phyloP scores from a whole-genome alignment of 37 sponge, comb jelly and placozoan genomes.

The Geodia barretti region DNA sequence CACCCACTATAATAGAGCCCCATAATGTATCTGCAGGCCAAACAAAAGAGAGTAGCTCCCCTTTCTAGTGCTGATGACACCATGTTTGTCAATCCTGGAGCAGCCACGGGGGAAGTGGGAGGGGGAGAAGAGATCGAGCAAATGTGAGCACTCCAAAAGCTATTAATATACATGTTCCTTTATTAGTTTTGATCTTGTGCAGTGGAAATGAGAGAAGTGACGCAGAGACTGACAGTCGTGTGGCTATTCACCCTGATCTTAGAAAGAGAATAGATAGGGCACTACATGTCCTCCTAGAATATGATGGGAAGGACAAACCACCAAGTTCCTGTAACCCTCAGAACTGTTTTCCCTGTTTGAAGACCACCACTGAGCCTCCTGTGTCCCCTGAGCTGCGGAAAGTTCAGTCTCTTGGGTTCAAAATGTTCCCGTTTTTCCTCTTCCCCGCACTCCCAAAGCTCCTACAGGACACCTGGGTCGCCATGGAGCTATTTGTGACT shows the following conservation, averaged over 20 bases:
- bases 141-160: too few species aligned
- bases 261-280: background rate
- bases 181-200: too few species aligned
- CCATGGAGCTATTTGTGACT: slow-evolving; percentile 8
- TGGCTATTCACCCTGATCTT: background rate
- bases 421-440: slow-evolving; percentile 2
- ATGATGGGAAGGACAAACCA: background rate
- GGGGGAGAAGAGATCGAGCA: background rate
- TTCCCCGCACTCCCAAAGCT: slow-evolving; percentile 27
- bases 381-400: background rate
- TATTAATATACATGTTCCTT: too few species aligned
- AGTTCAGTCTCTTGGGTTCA: slow-evolving; percentile 13
- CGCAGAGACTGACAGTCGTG: background rate
- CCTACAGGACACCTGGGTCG: slow-evolving; percentile 16
- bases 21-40: background rate
- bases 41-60: background rate
- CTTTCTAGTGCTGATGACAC: background rate
- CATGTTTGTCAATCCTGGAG: background rate
- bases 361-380: background rate
- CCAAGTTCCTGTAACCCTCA: background rate
- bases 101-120: background rate
- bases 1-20: too few species aligned
- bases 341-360: background rate
- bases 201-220: too few species aligned
- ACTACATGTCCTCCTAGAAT: background rate